These are phyloP conservation scores for Euproctis similis DNA, from an alignment of 2,888 invertebrate genomes.

Conservation along the genomic window DNA sequence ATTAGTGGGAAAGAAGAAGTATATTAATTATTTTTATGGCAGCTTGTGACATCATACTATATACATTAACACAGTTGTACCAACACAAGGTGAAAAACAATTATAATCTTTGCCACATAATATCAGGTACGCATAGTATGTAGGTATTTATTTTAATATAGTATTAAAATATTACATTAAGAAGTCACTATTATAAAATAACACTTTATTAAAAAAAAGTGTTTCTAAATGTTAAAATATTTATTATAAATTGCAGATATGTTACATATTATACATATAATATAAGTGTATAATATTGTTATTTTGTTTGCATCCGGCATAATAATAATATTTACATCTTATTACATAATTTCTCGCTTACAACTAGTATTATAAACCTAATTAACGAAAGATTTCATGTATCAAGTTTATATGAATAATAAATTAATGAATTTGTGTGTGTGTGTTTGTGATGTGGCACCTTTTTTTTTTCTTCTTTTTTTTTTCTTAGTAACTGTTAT, in stretches of 20 bases:
- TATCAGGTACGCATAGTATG: conserved; percentile 36
- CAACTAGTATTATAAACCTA: conserved; percentile 43
- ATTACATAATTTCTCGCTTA: conserved; percentile 21
- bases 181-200: no score
- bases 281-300: conserved; percentile 27
- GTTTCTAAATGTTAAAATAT: neutral
- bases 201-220: no score
- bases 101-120: conserved; percentile 16
- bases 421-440: conserved; percentile 70
- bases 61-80: no score
- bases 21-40: no score
- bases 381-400: conserved; percentile 60
- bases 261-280: no score
- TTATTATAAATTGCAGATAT: neutral
- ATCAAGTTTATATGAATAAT: conserved; percentile 63
- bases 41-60: no score
- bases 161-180: no score
- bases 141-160: no score
- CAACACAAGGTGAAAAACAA: no score
- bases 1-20: no score
- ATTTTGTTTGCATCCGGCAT: conserved; percentile 29
- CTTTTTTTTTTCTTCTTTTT: conserved; percentile 37
- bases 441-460: conserved; percentile 65
- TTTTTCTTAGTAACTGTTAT: conserved; percentile 40
- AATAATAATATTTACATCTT: conserved; percentile 65